Evolutionary conservation across 2,797 vertebrate genomes (phyloP), one percentile per base, ranked within the genome.

Genomic region (Heterohyrax brucei): DNA sequence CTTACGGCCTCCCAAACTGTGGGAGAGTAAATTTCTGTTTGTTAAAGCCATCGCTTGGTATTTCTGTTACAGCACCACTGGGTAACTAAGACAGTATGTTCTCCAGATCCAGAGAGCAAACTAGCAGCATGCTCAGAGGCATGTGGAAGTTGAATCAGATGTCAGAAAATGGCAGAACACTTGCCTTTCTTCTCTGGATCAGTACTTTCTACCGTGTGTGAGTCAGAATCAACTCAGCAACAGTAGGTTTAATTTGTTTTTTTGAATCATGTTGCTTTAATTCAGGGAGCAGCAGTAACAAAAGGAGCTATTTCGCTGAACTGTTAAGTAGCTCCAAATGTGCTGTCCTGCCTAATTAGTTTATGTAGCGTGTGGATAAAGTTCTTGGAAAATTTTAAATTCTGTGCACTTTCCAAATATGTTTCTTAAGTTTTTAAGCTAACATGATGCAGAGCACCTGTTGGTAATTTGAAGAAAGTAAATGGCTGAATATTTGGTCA

Each of bases 381-480:
- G 66, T 80, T 44, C 59, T 80, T 70, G 39, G 22, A 56, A 95
- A 70, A 5, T 73, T 64, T 87, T 96, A 80, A 87, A 19, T 10
- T 90, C 76, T 91, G 1, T 89, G 24, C n/a, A 73, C 88, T 96
- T 95, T 78, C 39, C 59, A 89, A 91, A 61, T 89, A 26, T 90
- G 10, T 94, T 92, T 93, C 72, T 96, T 89, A 94, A 48, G 28
- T 79, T 95, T 93, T 82, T 93, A 70, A 61, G 68, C 75, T 79
- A 84, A 89, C 22, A 24, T 33, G 44, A 84, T 89, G 39, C 10
- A 94, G n/a, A 89, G n/a, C 24, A 53, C 44, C 68, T 93, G 44
- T 61, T 87, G 75, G 28, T 95, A 89, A 97, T 91, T 92, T 75
- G 28, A 93, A 28, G 89, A 87, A 96, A 97, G 84, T 91, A 91